Evolutionary conservation across 2,888 invertebrate species (phyloP).

Genomic region (Nymphalis polychloros): DNA sequence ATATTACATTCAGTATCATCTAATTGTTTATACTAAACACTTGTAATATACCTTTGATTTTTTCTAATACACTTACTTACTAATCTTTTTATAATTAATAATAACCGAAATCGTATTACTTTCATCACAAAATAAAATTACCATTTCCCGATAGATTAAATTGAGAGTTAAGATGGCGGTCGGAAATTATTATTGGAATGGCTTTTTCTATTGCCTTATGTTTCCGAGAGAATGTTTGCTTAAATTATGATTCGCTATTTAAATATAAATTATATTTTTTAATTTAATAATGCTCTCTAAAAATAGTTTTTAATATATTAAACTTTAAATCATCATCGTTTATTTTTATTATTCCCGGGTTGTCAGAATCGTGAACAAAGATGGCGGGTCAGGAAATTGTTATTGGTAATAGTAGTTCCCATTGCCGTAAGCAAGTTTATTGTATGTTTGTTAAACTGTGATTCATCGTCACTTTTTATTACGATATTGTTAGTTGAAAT

Average conservation of each 20-base stretch:
- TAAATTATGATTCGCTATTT: background rate
- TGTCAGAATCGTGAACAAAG: constrained; percentile 59
- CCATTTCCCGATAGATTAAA: background rate
- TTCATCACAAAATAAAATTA: background rate
- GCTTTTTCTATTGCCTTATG: background rate
- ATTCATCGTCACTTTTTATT: constrained; percentile 26
- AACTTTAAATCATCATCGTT: background rate
- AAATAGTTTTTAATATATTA: background rate
- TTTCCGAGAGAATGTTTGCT: background rate
- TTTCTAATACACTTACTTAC: background rate
- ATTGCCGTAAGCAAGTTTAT: constrained; percentile 31
- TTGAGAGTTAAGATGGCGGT: background rate
- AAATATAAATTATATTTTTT: too few species aligned
- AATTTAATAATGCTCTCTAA: background rate
- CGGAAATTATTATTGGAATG: background rate
- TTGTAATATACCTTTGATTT: background rate
- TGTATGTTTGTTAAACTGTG: constrained; percentile 30
- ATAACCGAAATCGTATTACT: background rate
- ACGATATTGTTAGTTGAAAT: constrained; percentile 4
- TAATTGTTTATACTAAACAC: background rate
- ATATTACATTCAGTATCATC: background rate
- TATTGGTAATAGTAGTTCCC: constrained; percentile 44
- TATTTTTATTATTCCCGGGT: constrained; percentile 29
- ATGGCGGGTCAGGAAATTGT: constrained; percentile 66
- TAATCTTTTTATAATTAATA: background rate